phyloP scores from a whole-genome alignment of 2,113 vertebrate species.

The Tyrannus savana region DNA sequence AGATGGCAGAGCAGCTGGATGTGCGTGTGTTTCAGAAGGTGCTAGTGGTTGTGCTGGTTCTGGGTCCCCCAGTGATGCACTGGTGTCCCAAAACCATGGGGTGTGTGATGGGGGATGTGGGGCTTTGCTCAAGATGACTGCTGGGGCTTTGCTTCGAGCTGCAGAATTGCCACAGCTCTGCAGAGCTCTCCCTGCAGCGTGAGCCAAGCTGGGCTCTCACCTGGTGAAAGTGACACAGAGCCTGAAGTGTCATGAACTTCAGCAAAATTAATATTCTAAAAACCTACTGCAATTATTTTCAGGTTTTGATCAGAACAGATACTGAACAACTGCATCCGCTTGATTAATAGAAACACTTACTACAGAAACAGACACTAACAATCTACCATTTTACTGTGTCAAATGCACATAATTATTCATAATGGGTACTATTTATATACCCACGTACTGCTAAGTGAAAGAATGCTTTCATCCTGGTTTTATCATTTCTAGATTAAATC shows the following conservation, averaged over 20 bases:
- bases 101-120: rapidly evolving
- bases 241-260: rapidly evolving
- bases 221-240: not conserved
- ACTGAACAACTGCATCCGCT: not conserved
- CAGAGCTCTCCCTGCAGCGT: not conserved
- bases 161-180: rapidly evolving
- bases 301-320: not conserved
- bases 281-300: not conserved
- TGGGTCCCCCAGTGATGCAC: not conserved
- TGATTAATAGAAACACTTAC: not conserved
- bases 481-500: conserved; percentile 56
- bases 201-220: not conserved
- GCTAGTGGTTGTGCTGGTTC: not conserved
- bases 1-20: not conserved
- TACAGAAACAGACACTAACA: conserved; percentile 1
- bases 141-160: not conserved
- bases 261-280: not conserved
- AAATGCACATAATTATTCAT: conserved; percentile 25
- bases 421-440: conserved; percentile 10
- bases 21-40: not conserved
- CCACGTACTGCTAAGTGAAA: conserved; percentile 29
- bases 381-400: conserved; percentile 19
- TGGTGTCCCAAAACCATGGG: rapidly evolving
- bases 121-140: rapidly evolving
- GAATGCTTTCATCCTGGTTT: conserved; percentile 57